Base-by-base conservation (phyloP, 2,797 vertebrate species). In the Phrynocephalus forsythii region DNA sequence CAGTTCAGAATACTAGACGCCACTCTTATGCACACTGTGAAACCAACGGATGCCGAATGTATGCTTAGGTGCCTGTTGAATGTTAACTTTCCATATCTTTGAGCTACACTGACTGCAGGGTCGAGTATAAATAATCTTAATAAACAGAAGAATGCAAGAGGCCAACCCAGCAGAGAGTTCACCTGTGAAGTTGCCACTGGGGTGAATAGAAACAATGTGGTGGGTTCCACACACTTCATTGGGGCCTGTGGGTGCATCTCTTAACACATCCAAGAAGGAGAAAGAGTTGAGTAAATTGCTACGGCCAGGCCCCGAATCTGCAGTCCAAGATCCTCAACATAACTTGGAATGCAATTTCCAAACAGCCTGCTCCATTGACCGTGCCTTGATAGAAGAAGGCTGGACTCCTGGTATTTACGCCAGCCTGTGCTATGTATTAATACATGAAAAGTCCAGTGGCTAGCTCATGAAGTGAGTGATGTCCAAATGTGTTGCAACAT, bases 1-100 rank as follows among this genome's bases (percentile, higher is more conserved):
- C 30, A 0, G 0, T 82, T 76, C 56, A 26, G 1, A 44, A n/a
- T 13, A 0, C 3, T 18, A n/a, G 6, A 73, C 79, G 22, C 13
- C 9, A 15, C 4, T 79, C 33, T 83, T 2, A 1, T 75, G 0
- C 0, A 6, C 78, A 22, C 30, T 60, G 48, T 20, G 67, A 76
- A 75, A 9, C 2, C 52, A 75, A 69, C 78, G 68, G 26, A 30
- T 2, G 1, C 7, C 16, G 22, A 20, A 81, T 33, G 1, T 67
- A 7, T 8, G 24, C 3, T 16, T 10, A 20, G n/a, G n/a, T 66
- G n/a, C 7, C 10, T 48, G 67, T 67, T 85, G 22, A 60, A 18
- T 78, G n/a, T 50, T 30, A 33, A 30, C 22, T 67, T 6, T 16
- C 44, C 66, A 16, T 63, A 20, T 20, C 13, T 63, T 20, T 67